Evolutionary conservation across 2,797 vertebrate genomes (phyloP).

Genomic region (Salmo trutta): DNA sequence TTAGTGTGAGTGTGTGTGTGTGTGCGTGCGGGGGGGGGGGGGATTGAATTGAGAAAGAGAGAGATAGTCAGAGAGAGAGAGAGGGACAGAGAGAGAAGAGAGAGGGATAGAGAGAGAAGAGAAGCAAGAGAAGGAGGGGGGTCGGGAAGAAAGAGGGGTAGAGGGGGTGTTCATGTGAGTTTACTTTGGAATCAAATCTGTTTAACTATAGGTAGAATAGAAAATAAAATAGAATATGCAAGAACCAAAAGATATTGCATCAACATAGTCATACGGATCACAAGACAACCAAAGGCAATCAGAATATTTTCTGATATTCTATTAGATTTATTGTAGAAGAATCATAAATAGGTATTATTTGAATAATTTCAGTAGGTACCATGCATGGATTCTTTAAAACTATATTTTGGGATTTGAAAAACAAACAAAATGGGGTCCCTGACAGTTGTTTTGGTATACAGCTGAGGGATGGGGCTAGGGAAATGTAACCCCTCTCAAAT

Average conservation of each 20-base stretch:
- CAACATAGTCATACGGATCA: not conserved
- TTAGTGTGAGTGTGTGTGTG: constrained; percentile 37
- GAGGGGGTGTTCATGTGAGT: not conserved
- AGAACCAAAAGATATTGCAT: not conserved
- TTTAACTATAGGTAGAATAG: not conserved
- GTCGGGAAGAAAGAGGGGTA: not conserved
- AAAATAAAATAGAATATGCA: not conserved
- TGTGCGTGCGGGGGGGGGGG: not conserved
- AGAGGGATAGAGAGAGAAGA: not conserved
- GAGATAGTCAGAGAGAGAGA: not conserved
- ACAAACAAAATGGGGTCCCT: no score
- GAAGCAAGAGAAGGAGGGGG: not conserved
- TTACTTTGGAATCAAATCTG: not conserved
- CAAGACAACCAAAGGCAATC: not conserved
- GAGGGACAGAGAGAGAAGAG: not conserved
- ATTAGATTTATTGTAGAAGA: not conserved
- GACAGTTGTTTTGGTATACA: no score
- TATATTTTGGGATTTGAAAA: no score
- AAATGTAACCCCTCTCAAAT: no score
- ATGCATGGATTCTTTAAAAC: not conserved
- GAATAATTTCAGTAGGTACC: not conserved
- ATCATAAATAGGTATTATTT: not conserved
- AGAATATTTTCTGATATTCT: not conserved
- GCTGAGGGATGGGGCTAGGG: no score
- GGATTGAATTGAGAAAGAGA: not conserved